Evolutionary conservation across 2,797 vertebrate genomes (phyloP).

Genomic region (Tokudaia muenninki): DNA sequence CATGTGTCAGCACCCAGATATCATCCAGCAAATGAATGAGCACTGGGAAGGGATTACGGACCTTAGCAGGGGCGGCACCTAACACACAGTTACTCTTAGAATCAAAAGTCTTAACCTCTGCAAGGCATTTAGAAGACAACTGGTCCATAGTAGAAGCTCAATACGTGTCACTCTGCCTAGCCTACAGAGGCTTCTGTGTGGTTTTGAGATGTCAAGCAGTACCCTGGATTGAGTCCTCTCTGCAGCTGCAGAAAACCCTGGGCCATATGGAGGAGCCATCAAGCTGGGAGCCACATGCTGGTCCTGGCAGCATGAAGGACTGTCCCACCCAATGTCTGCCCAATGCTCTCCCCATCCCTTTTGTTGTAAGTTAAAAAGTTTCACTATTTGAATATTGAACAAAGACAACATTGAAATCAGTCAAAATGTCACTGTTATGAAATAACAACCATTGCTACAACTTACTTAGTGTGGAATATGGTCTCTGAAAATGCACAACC

Average conservation of each 20-base stretch:
- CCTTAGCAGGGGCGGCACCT: background rate
- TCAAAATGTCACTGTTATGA: slow-evolving; percentile 19
- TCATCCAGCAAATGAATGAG: background rate
- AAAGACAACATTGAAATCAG: slow-evolving; percentile 2
- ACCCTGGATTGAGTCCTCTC: background rate
- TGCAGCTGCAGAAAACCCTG: background rate
- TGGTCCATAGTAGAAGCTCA: background rate
- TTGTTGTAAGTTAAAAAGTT: slow-evolving; percentile 38
- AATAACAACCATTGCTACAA: background rate
- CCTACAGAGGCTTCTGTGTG: background rate
- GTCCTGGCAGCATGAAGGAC: background rate
- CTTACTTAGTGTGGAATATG: background rate
- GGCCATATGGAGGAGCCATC: background rate
- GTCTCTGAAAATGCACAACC: background rate
- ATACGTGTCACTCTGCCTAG: background rate
- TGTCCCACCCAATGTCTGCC: background rate
- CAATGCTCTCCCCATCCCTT: background rate
- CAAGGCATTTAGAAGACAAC: background rate
- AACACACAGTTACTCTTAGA: background rate
- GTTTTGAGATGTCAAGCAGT: background rate
- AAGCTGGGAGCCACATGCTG: background rate
- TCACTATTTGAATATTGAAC: slow-evolving; percentile 47
- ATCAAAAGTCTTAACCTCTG: background rate
- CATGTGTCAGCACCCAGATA: background rate
- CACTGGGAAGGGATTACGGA: background rate